These are phyloP conservation scores for Plutella xylostella DNA, from an alignment of 2,888 invertebrate species.

Conservation along the genomic window DNA sequence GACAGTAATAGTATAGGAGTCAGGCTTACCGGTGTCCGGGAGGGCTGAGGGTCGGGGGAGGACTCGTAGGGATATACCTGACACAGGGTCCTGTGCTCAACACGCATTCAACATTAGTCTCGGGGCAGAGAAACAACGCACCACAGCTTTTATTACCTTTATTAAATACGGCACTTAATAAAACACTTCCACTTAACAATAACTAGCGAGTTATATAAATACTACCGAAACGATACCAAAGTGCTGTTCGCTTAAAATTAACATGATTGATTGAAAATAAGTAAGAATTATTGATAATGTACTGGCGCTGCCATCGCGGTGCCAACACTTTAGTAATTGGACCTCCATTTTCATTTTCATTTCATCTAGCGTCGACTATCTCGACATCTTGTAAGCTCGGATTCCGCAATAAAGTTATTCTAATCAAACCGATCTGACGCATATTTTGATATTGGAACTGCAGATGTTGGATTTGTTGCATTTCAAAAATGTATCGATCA, in stretches of 20 bases:
- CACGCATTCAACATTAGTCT: constrained; percentile 23
- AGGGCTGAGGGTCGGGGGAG: no score
- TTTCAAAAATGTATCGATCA: no score
- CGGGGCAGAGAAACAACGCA: constrained; percentile 28
- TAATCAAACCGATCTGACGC: no score
- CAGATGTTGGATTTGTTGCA: no score
- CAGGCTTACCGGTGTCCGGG: no score
- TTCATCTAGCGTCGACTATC: constrained; percentile 29
- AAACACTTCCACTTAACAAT: constrained; percentile 62
- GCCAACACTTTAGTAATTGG: constrained; percentile 55
- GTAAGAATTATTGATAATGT: not conserved
- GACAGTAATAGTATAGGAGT: no score
- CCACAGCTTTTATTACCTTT: constrained; percentile 46
- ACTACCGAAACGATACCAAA: constrained; percentile 55
- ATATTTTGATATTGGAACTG: no score
- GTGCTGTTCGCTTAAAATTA: constrained; percentile 49
- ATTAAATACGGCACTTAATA: constrained; percentile 59
- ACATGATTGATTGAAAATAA: constrained; percentile 41
- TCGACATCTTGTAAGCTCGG: constrained; percentile 1
- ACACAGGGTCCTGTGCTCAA: no score
- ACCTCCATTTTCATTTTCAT: constrained; percentile 62
- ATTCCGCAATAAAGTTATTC: no score
- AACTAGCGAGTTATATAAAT: constrained; percentile 63
- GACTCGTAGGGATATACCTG: no score
- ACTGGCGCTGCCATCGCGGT: constrained; percentile 18